These are phyloP conservation scores for Tyria jacobaeae DNA, from an alignment of 2,888 invertebrate genomes.

Conservation along the genomic window DNA sequence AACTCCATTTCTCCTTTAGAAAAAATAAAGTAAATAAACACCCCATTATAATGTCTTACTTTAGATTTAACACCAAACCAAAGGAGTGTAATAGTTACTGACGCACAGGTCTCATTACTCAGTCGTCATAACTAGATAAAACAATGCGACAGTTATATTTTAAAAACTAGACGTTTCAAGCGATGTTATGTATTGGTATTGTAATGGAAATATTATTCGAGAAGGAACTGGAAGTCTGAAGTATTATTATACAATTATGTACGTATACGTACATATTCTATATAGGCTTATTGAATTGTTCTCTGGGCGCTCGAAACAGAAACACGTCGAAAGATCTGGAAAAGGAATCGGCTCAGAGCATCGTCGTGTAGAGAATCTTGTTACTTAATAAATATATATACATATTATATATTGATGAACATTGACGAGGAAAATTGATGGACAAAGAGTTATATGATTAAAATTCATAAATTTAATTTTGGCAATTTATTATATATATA, in stretches of 20 bases:
- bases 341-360: too few species aligned
- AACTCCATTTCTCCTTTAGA: background rate
- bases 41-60: too few species aligned
- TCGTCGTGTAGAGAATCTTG: too few species aligned
- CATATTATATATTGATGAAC: too few species aligned
- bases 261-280: too few species aligned
- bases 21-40: background rate
- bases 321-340: background rate
- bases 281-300: background rate
- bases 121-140: background rate
- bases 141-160: slow-evolving; percentile 1
- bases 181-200: slow-evolving; percentile 3
- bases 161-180: background rate
- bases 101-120: background rate
- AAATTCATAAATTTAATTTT: too few species aligned
- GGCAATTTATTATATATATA: too few species aligned
- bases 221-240: background rate
- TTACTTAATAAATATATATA: too few species aligned
- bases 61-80: background rate
- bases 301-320: background rate
- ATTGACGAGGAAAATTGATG: too few species aligned
- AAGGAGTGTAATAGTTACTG: background rate
- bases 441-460: too few species aligned
- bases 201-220: background rate
- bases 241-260: background rate